Conservation (phyloP, 2,888 invertebrate genomes). For the Scaptomyza tumidula region DNA sequence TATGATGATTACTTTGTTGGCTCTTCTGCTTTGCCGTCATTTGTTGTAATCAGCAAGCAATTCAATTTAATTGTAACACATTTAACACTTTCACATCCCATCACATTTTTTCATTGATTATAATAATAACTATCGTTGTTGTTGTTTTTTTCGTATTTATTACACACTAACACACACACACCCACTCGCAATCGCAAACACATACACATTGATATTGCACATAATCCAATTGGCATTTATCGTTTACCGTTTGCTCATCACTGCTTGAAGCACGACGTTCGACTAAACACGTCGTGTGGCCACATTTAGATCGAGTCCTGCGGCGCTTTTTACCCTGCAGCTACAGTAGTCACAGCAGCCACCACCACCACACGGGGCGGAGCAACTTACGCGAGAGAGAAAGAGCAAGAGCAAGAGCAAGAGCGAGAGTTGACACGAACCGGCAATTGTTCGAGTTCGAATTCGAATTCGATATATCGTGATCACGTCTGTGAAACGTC, state of each 20-base stretch:
- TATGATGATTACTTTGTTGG: slow-evolving; percentile 46
- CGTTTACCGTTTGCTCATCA: slow-evolving; percentile 59
- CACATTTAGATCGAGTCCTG: slow-evolving; percentile 70
- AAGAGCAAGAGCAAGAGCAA: slow-evolving; percentile 18
- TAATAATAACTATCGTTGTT: slow-evolving; percentile 30
- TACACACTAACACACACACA: slow-evolving; percentile 11
- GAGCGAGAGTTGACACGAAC: slow-evolving; percentile 46
- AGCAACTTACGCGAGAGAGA: slow-evolving; percentile 58
- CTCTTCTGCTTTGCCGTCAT: slow-evolving; percentile 60
- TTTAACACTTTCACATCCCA: slow-evolving; percentile 73
- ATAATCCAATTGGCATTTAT: slow-evolving; percentile 57
- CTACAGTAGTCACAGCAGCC: slow-evolving; percentile 44
- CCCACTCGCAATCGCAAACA: no score
- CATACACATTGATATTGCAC: slow-evolving; percentile 13
- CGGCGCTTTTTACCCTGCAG: slow-evolving; percentile 83
- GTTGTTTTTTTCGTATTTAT: slow-evolving; percentile 19
- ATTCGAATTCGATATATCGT: slow-evolving; percentile 28
- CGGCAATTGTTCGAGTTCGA: slow-evolving; percentile 35
- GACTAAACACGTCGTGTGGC: slow-evolving; percentile 63
- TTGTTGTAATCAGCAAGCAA: slow-evolving; percentile 74
- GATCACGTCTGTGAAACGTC: slow-evolving; percentile 22
- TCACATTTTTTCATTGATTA: slow-evolving; percentile 53
- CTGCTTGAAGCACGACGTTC: slow-evolving; percentile 79
- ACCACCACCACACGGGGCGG: slow-evolving; percentile 62
- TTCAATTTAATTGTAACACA: slow-evolving; percentile 73